Evolutionary conservation across 2,113 vertebrate genomes (phyloP).

Genomic region (Rhea pennata): DNA sequence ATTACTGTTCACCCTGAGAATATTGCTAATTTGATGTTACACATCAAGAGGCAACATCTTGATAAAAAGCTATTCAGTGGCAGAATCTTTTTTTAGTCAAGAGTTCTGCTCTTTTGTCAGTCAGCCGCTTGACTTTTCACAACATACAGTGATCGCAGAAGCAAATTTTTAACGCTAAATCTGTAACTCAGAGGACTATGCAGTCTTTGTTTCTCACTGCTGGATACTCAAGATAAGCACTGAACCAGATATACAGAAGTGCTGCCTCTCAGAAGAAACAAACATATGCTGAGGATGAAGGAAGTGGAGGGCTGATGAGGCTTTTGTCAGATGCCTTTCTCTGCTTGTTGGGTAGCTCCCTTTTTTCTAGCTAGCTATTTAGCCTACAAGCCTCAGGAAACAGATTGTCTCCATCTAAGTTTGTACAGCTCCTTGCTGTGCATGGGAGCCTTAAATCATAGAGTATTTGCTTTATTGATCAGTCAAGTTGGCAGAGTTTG

Average conservation of each 20-base stretch:
- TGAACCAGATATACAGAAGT: background rate
- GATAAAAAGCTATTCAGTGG: background rate
- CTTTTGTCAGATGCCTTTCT: slow-evolving; percentile 18
- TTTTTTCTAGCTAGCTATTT: background rate
- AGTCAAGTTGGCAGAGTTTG: background rate
- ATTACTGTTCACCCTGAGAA: background rate
- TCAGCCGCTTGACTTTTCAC: background rate
- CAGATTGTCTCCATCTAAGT: background rate
- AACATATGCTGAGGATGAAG: background rate
- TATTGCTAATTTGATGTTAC: slow-evolving; percentile 41
- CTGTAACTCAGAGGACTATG: background rate
- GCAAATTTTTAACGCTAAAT: background rate
- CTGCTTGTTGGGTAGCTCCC: background rate
- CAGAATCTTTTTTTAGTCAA: background rate
- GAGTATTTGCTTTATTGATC: background rate
- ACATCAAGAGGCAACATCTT: background rate
- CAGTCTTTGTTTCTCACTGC: background rate
- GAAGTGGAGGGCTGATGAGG: slow-evolving; percentile 12
- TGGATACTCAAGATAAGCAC: background rate
- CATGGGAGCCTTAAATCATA: background rate
- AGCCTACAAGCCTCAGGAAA: slow-evolving; percentile 1
- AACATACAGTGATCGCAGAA: background rate
- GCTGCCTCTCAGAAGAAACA: background rate
- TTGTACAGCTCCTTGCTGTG: background rate
- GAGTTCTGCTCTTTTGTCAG: background rate